Evolutionary conservation across 2,888 invertebrate genomes (phyloP).

Genomic region (Diploptera punctata): DNA sequence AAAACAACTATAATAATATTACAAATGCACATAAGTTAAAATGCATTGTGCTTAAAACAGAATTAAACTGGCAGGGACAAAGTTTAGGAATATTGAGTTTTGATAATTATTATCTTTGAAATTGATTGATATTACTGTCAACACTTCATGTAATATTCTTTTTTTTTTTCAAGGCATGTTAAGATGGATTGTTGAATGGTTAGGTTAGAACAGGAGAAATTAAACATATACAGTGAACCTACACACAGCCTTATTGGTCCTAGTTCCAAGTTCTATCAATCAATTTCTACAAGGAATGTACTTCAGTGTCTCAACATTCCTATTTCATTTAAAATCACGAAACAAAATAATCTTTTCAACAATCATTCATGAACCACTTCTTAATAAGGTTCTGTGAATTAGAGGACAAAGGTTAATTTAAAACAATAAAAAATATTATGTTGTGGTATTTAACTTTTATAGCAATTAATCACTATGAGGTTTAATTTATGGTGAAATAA

Average conservation of each 20-base stretch:
- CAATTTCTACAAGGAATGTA: neutral
- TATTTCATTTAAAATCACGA: neutral
- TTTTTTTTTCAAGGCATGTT: neutral
- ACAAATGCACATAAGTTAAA: neutral
- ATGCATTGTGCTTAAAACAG: neutral
- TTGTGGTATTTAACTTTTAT: too few species aligned
- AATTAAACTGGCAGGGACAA: neutral
- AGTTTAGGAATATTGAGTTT: neutral
- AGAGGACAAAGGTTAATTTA: conserved; percentile 1
- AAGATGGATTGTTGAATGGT: neutral
- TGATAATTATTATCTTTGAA: neutral
- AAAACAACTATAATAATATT: neutral
- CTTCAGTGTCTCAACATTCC: neutral
- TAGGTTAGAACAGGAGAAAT: neutral
- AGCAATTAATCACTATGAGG: too few species aligned
- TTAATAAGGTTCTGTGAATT: conserved; percentile 15
- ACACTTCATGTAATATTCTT: neutral
- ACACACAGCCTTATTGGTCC: conserved; percentile 13
- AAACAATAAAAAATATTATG: conserved; percentile 17
- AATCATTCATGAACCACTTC: conserved; percentile 4
- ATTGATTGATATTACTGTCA: neutral
- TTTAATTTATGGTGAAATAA: too few species aligned
- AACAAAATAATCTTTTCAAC: neutral
- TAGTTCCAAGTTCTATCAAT: neutral
- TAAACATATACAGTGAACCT: too few species aligned